Percentiles rank a stretch among this genome's conserved stretches.
These are phyloP conservation scores for Crenuchus spilurus DNA, from an alignment of 2,797 vertebrate genomes.

Conservation along the genomic window DNA sequence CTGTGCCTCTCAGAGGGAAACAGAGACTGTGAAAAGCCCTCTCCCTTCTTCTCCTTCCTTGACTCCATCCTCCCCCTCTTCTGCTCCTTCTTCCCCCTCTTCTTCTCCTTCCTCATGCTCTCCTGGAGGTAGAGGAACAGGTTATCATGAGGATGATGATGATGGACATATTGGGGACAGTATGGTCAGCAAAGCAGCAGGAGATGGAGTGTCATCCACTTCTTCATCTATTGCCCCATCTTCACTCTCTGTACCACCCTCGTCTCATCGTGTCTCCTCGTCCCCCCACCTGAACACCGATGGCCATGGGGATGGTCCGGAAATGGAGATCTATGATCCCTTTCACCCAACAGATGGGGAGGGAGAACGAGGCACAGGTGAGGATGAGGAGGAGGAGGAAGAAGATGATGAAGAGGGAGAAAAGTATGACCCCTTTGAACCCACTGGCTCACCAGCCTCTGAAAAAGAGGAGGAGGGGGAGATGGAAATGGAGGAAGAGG, in stretches of 20 bases:
- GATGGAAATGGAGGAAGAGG: conserved; percentile 31
- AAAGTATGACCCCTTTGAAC: conserved; percentile 94
- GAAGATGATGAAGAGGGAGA: conserved; percentile 78
- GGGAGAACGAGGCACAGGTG: conserved; percentile 63
- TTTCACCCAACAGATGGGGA: conserved; percentile 86
- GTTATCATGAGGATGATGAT: conserved; percentile 63
- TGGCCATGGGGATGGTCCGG: conserved; percentile 53
- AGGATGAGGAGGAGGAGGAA: conserved; percentile 64
- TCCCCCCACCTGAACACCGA: conserved; percentile 58
- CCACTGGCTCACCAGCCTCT: conserved; percentile 88
- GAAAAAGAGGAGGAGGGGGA: conserved; percentile 62
- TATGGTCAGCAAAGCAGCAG: conserved; percentile 58
- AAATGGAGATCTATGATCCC: conserved; percentile 86
- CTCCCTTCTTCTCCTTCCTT: conserved; percentile 65
- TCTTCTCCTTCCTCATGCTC: conserved; percentile 70
- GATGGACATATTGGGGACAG: conserved; percentile 51
- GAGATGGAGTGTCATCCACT: conserved; percentile 71
- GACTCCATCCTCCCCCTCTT: conserved; percentile 72
- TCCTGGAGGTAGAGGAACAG: conserved; percentile 54
- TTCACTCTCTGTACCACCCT: conserved; percentile 42
- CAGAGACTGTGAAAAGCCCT: conserved; percentile 68
- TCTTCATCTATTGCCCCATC: conserved; percentile 62
- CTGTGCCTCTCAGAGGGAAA: conserved; percentile 56
- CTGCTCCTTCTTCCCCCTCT: conserved; percentile 66
- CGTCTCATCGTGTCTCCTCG: conserved; percentile 40